Percentiles rank a stretch among this genome's conserved stretches.
phyloP scores from a whole-genome alignment of 2,113 vertebrate species.

The Cheilinus undulatus region DNA sequence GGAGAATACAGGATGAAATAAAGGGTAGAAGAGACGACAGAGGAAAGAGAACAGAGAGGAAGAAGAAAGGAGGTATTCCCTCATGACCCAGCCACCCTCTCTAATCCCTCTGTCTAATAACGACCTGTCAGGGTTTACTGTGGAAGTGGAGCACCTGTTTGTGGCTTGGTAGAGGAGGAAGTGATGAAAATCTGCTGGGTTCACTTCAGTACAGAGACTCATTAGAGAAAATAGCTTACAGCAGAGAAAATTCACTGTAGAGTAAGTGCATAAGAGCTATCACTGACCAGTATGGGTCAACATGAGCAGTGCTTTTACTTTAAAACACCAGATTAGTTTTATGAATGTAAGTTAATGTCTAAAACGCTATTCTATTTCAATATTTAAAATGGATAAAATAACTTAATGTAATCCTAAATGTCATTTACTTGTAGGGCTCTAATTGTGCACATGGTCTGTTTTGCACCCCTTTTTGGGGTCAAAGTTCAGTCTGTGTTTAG shows the following conservation, averaged over 20 bases:
- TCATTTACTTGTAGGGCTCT: no score
- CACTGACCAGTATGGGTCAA: not conserved
- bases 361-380: no score
- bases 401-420: no score
- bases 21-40: no score
- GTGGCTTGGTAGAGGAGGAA: not conserved
- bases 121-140: not conserved
- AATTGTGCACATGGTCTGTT: no score
- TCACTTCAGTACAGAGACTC: constrained; percentile 4
- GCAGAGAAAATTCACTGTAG: not conserved
- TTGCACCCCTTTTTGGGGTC: no score
- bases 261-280: not conserved
- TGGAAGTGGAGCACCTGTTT: constrained; percentile 16
- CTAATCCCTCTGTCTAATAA: constrained; percentile 13
- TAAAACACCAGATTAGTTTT: no score
- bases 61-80: not conserved
- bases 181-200: constrained; percentile 2
- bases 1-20: no score
- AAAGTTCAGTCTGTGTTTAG: no score
- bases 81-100: not conserved
- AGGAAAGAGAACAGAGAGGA: not conserved
- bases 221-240: not conserved
- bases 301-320: no score
- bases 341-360: no score
- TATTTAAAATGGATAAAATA: no score